A percentile compares a stretch with the other conserved stretches of the same genome.
These are phyloP conservation scores for Emmelina monodactyla DNA, from an alignment of 2,888 invertebrate species.

Conservation along the genomic window DNA sequence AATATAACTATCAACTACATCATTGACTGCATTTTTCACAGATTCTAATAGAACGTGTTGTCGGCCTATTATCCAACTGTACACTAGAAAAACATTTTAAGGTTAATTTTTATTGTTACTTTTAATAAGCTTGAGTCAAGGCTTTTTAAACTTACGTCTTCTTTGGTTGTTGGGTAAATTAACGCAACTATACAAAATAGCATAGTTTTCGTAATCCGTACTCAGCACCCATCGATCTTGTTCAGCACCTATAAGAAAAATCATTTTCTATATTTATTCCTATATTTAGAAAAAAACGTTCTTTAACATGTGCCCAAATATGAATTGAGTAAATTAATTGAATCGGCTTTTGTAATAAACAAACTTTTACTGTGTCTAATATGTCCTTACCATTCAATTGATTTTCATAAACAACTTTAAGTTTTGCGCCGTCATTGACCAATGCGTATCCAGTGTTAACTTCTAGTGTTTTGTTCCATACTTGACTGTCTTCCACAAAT, in stretches of 20 bases:
- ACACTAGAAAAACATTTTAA: slow-evolving; percentile 15
- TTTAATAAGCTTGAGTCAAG: background rate
- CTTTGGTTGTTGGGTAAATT: slow-evolving; percentile 45
- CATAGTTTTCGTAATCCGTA: slow-evolving; percentile 67
- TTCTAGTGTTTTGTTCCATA: slow-evolving; percentile 42
- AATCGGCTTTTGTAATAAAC: background rate
- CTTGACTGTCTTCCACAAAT: slow-evolving; percentile 29
- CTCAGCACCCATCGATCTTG: slow-evolving; percentile 26
- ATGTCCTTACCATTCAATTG: slow-evolving; percentile 45
- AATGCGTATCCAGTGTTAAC: slow-evolving; percentile 56
- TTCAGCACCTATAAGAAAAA: slow-evolving; percentile 14
- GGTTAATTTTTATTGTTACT: background rate
- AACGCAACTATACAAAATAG: slow-evolving; percentile 67
- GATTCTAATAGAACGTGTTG: slow-evolving; percentile 18
- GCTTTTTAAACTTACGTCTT: slow-evolving; percentile 28
- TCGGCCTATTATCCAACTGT: slow-evolving; percentile 35
- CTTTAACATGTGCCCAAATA: background rate
- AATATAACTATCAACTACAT: slow-evolving; percentile 18
- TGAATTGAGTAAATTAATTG: background rate
- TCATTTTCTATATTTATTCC: too few relatives aligned
- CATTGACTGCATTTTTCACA: slow-evolving; percentile 21
- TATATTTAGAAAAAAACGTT: background rate
- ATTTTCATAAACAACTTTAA: slow-evolving; percentile 49
- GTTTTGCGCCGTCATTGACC: slow-evolving; percentile 52
- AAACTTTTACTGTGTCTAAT: background rate